phyloP scores from a whole-genome alignment of 2,888 invertebrate species.

The Napeogenes inachia region DNA sequence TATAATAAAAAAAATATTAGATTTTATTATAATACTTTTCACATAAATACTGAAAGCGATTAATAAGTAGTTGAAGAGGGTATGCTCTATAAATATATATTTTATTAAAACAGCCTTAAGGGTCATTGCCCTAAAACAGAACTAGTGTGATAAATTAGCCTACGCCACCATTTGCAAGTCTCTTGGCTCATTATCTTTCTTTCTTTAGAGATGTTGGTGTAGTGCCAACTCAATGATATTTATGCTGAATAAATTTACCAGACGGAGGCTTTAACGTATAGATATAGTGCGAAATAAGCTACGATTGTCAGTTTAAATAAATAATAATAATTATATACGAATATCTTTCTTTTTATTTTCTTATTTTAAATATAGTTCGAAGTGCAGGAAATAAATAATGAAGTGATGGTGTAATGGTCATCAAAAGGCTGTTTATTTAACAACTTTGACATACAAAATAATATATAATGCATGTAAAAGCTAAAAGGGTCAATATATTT shows the following conservation, averaged over 20 bases:
- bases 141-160: slow-evolving; percentile 17
- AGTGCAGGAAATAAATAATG: neutral
- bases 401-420: slow-evolving; percentile 4
- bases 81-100: neutral
- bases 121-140: neutral
- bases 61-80: too few relatives aligned
- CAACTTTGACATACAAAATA: slow-evolving; percentile 12
- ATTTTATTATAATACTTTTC: too few relatives aligned
- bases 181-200: slow-evolving; percentile 54
- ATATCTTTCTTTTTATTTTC: neutral
- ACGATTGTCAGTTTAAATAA: neutral
- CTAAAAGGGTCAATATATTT: slow-evolving; percentile 24
- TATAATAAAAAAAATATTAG: too few relatives aligned
- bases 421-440: slow-evolving; percentile 11
- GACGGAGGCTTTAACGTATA: slow-evolving; percentile 6
- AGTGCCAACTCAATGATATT: slow-evolving; percentile 43
- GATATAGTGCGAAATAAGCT: neutral
- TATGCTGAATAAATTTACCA: slow-evolving; percentile 28
- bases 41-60: too few relatives aligned
- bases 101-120: neutral
- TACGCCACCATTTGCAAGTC: slow-evolving; percentile 40
- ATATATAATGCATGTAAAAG: slow-evolving; percentile 16
- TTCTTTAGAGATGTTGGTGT: slow-evolving; percentile 55
- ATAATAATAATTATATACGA: neutral
- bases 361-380: neutral